Evolutionary conservation across 2,888 invertebrate species (phyloP).

Genomic region (Limnephilus auricula): DNA sequence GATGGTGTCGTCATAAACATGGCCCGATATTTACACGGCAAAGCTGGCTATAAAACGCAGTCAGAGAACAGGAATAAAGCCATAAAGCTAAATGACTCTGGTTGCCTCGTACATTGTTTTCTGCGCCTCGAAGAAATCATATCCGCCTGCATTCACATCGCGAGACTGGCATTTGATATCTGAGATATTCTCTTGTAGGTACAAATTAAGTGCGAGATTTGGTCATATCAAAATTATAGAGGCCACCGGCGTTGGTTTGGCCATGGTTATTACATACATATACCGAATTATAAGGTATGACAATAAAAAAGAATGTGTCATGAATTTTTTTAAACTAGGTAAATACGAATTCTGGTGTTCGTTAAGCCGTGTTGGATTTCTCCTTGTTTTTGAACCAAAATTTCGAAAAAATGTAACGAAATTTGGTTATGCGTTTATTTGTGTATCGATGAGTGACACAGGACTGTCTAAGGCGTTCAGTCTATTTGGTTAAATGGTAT

Average conservation of each 20-base stretch:
- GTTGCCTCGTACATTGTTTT: conserved; percentile 20
- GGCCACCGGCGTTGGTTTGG: conserved; percentile 57
- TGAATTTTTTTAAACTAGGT: no score
- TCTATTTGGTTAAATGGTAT: no score
- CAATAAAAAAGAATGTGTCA: no score
- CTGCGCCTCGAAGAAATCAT: background rate
- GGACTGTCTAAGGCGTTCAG: no score
- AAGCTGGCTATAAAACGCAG: background rate
- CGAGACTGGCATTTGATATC: conserved; percentile 31
- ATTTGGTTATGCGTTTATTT: no score
- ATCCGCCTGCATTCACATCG: conserved; percentile 17
- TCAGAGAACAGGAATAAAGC: conserved; percentile 17
- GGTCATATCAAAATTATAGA: conserved; percentile 39
- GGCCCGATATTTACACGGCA: conserved; percentile 5
- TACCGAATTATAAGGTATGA: background rate
- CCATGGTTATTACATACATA: background rate
- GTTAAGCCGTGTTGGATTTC: no score
- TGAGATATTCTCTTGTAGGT: background rate
- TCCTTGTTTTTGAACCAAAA: no score
- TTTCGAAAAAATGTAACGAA: no score
- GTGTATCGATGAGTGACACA: no score
- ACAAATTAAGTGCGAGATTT: conserved; percentile 25
- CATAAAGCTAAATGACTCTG: background rate
- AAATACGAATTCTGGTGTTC: no score
- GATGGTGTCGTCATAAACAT: background rate